Evolutionary conservation across 2,888 invertebrate species (phyloP).

Genomic region (Agrotis clavis): DNA sequence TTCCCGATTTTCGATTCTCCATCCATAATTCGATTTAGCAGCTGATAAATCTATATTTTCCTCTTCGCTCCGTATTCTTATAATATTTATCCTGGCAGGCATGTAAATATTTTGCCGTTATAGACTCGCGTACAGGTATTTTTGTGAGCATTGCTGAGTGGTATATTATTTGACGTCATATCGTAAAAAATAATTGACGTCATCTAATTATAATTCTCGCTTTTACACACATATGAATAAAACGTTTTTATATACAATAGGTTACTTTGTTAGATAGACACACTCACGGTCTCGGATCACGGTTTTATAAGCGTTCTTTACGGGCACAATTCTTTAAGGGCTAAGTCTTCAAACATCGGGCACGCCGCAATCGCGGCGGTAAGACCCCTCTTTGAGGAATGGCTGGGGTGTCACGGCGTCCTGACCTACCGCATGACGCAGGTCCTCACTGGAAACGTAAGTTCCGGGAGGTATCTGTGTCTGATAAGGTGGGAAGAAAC

Average conservation of each 20-base stretch:
- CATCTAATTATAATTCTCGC: neutral
- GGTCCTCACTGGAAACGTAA: too few species aligned
- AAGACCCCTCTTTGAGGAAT: too few species aligned
- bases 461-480: too few species aligned
- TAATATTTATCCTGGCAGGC: constrained; percentile 54
- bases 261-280: neutral
- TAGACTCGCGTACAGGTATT: constrained; percentile 45
- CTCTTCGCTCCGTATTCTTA: constrained; percentile 21
- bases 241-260: too few species aligned
- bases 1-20: neutral
- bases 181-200: constrained; percentile 21
- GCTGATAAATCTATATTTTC: constrained; percentile 30
- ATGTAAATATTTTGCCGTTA: constrained; percentile 52
- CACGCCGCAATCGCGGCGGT: too few species aligned
- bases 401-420: too few species aligned
- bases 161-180: constrained; percentile 53
- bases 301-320: neutral
- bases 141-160: constrained; percentile 35
- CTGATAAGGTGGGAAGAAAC: too few species aligned
- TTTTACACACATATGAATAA: too few species aligned
- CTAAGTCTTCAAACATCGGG: neutral
- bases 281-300: neutral
- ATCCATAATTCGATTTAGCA: constrained; percentile 17
- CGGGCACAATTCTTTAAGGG: too few species aligned
- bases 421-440: too few species aligned